Percentiles rank a stretch among this genome's conserved stretches.
Evolutionary conservation across 1,140 invertebrate species (phyloP).

Genomic region (Conus betulinus): DNA sequence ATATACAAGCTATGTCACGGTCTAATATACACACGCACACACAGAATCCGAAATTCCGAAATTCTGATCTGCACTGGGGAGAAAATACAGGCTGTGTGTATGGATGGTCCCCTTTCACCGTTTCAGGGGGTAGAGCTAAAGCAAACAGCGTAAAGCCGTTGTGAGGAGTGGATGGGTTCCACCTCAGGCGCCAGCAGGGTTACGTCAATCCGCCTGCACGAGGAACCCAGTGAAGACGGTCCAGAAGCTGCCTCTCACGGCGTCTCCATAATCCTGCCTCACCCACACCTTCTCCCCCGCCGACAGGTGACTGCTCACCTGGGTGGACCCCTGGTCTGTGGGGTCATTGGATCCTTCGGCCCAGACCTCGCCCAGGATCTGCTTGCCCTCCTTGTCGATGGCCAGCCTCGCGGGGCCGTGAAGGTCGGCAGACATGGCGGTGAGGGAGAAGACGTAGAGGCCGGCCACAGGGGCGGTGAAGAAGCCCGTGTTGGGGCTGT

Average conservation of each 20-base stretch:
- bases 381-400: background rate
- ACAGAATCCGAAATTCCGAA: too few relatives aligned
- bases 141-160: background rate
- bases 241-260: background rate
- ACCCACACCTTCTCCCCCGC: constrained; percentile 22
- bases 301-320: constrained; percentile 1
- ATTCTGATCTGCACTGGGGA: too few relatives aligned
- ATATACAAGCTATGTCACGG: too few relatives aligned
- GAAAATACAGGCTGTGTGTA: too few relatives aligned
- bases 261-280: background rate
- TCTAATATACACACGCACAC: too few relatives aligned
- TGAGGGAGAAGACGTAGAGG: constrained; percentile 18
- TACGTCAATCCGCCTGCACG: constrained; percentile 7
- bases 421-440: background rate
- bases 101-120: too few relatives aligned
- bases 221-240: constrained; percentile 15
- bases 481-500: constrained; percentile 16
- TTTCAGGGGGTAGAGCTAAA: background rate
- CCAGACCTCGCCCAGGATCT: constrained; percentile 3
- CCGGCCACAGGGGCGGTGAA: constrained; percentile 25
- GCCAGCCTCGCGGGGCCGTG: background rate
- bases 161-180: background rate
- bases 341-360: background rate
- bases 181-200: background rate
- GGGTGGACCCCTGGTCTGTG: constrained; percentile 14